phyloP scores from a whole-genome alignment of 2,888 invertebrate genomes.

The Bombylius major region DNA sequence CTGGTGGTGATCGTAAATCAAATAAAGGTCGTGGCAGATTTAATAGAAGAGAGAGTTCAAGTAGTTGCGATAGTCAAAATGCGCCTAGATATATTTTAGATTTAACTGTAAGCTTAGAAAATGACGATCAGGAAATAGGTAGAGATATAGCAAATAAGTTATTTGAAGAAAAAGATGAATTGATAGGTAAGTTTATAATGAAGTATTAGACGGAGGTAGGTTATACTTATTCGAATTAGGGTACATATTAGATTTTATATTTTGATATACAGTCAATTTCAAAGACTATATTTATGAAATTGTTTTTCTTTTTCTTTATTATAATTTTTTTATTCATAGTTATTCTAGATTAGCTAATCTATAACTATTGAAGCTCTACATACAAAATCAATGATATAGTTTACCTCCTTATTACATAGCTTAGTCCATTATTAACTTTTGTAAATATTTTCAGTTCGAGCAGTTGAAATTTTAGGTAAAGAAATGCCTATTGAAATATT shows the following conservation, averaged over 20 bases:
- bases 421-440: neutral
- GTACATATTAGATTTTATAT: too few species aligned
- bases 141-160: slow-evolving; percentile 61
- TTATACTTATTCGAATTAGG: too few species aligned
- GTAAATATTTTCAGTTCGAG: slow-evolving; percentile 41
- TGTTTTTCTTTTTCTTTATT: too few species aligned
- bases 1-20: slow-evolving; percentile 13
- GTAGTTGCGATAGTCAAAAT: slow-evolving; percentile 41
- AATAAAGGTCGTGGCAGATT: slow-evolving; percentile 23
- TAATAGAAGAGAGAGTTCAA: slow-evolving; percentile 27
- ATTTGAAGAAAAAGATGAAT: slow-evolving; percentile 57
- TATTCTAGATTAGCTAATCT: too few species aligned
- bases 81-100: slow-evolving; percentile 41
- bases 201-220: neutral
- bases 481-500: slow-evolving; percentile 61
- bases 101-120: slow-evolving; percentile 40
- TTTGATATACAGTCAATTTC: too few species aligned
- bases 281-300: too few species aligned
- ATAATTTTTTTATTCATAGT: too few species aligned
- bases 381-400: too few species aligned
- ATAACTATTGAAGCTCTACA: too few species aligned
- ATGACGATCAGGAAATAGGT: slow-evolving; percentile 48
- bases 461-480: slow-evolving; percentile 58
- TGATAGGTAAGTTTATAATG: slow-evolving; percentile 48
- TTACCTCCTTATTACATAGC: too few species aligned